These are phyloP conservation scores for Drosophila micromelanica DNA, from an alignment of 1,140 invertebrate genomes.

Conservation along the genomic window DNA sequence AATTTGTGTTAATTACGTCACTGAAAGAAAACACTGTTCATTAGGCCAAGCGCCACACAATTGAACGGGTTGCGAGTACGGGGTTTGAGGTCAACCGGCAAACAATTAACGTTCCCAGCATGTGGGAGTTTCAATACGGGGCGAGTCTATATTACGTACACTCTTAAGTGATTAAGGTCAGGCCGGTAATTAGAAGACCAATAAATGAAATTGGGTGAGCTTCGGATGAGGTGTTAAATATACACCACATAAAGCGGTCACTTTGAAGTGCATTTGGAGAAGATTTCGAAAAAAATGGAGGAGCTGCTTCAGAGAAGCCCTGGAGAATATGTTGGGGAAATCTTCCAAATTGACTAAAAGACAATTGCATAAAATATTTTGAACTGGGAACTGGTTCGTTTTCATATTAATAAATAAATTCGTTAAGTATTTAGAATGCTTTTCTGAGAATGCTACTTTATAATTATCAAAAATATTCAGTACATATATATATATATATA, in stretches of 20 bases:
- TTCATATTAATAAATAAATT: too few relatives aligned
- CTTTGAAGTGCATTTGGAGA: slow-evolving; percentile 50
- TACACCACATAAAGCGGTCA: slow-evolving; percentile 17
- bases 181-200: slow-evolving; percentile 65
- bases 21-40: slow-evolving; percentile 7
- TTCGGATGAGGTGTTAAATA: slow-evolving; percentile 25
- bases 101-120: slow-evolving; percentile 33
- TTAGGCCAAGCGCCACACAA: slow-evolving; percentile 24
- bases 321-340: slow-evolving; percentile 8
- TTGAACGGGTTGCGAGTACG: slow-evolving; percentile 14
- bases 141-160: slow-evolving; percentile 46
- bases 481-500: too few relatives aligned
- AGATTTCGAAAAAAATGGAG: background rate
- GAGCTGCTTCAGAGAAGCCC: background rate
- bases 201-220: slow-evolving; percentile 69
- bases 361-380: background rate
- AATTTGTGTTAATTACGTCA: slow-evolving; percentile 33
- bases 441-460: too few relatives aligned
- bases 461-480: too few relatives aligned
- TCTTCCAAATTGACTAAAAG: background rate
- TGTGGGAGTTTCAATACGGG: slow-evolving; percentile 25
- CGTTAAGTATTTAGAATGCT: too few relatives aligned
- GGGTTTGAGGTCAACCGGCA: slow-evolving; percentile 20
- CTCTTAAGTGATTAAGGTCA: slow-evolving; percentile 81
- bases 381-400: too few relatives aligned